A percentile compares a stretch with the other conserved stretches of the same genome.
phyloP scores from a whole-genome alignment of 2,113 vertebrate species.

The Mungos mungo region DNA sequence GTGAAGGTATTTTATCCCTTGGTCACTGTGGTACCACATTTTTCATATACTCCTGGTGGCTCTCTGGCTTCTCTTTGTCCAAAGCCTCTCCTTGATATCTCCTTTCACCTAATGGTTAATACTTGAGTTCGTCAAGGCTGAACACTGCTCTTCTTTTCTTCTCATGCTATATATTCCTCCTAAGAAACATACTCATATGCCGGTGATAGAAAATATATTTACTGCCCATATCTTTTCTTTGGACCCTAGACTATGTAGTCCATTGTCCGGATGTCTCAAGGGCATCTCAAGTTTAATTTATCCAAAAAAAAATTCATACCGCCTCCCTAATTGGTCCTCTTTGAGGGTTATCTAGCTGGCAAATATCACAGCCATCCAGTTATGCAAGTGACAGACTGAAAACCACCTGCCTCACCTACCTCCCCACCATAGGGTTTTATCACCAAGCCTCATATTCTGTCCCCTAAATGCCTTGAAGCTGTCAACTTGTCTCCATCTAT shows the following conservation, averaged over 20 bases:
- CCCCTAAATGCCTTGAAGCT: not conserved
- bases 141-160: not conserved
- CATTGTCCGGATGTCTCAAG: not conserved
- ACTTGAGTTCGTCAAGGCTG: not conserved
- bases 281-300: slow-evolving; percentile 11
- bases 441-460: not conserved
- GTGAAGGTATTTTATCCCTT: not conserved
- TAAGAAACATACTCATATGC: not conserved
- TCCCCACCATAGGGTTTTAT: not conserved
- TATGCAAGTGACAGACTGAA: not conserved
- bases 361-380: not conserved
- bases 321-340: not conserved
- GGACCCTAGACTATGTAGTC: not conserved
- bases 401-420: not conserved
- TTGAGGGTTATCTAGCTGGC: not conserved
- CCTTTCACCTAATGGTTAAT: not conserved
- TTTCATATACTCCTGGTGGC: not conserved
- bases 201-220: not conserved
- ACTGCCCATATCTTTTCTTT: not conserved
- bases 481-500: not conserved
- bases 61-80: not conserved
- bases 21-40: not conserved
- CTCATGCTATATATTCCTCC: not conserved
- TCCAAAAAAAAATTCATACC: not conserved
- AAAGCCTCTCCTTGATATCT: not conserved